Conservation (phyloP, 2,888 invertebrate genomes). For the Chloromyia formosa region DNA sequence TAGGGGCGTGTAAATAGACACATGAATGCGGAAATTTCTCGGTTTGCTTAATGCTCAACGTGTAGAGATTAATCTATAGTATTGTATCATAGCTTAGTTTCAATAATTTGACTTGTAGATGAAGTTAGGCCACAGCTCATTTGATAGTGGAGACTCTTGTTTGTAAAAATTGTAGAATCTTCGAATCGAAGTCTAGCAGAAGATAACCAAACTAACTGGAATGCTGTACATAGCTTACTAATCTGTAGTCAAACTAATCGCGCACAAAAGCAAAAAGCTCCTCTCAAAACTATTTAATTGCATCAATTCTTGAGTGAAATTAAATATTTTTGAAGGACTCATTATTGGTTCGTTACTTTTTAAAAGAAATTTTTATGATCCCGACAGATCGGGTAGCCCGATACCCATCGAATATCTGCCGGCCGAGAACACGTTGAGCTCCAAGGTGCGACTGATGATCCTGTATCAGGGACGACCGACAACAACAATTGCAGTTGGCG, state of each 20-base stretch:
- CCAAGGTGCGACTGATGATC: conserved; percentile 83
- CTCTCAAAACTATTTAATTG: conserved; percentile 45
- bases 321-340: conserved; percentile 46
- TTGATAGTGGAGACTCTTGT: no score
- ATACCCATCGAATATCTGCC: conserved; percentile 92
- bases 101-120: no score
- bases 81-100: no score
- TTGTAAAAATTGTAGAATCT: no score
- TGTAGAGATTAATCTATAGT: no score
- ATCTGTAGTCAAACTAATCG: conserved; percentile 47
- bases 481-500: conserved; percentile 92
- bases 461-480: conserved; percentile 91
- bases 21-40: no score
- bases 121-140: no score
- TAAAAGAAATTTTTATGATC: conserved; percentile 65
- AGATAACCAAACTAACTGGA: conserved; percentile 30
- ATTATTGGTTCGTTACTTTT: conserved; percentile 7
- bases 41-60: no score
- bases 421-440: conserved; percentile 89
- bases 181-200: no score
- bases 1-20: no score
- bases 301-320: not conserved
- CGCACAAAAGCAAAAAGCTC: conserved; percentile 7
- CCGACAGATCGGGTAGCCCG: conserved; percentile 85
- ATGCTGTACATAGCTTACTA: conserved; percentile 27